phyloP scores from a whole-genome alignment of 2,888 invertebrate genomes.

The Spisula solida region DNA sequence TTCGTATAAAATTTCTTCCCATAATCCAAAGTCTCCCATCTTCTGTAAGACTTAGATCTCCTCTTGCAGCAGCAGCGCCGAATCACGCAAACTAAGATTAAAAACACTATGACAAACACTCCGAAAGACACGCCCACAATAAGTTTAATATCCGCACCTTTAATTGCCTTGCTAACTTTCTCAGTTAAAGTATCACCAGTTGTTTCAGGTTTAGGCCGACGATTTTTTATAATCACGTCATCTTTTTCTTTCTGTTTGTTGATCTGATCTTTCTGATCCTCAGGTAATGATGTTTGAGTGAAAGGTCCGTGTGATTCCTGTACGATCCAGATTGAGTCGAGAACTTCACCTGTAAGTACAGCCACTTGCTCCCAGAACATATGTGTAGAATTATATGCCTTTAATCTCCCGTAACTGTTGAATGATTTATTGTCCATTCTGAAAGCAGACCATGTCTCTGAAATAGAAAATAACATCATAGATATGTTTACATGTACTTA shows the following conservation, averaged over 20 bases:
- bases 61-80: conserved; percentile 54
- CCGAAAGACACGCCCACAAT: conserved; percentile 70
- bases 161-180: conserved; percentile 59
- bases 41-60: conserved; percentile 68
- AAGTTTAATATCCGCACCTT: conserved; percentile 68
- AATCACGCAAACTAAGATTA: conserved; percentile 67
- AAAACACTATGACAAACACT: conserved; percentile 64
- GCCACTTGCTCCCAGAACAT: conserved; percentile 78
- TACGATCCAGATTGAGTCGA: conserved; percentile 78
- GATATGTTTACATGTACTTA: no score
- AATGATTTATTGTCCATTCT: conserved; percentile 70
- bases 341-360: conserved; percentile 58
- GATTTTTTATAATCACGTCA: conserved; percentile 48
- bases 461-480: conserved; percentile 15
- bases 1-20: conserved; percentile 77
- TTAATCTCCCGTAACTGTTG: conserved; percentile 77
- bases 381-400: conserved; percentile 76
- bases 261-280: conserved; percentile 68
- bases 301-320: conserved; percentile 80
- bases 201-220: conserved; percentile 52
- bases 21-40: conserved; percentile 78
- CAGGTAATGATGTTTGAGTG: conserved; percentile 58
- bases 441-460: conserved; percentile 79
- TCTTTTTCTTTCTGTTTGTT: conserved; percentile 59
- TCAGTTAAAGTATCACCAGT: conserved; percentile 63